Percentiles rank a stretch among this genome's conserved stretches.
These are phyloP conservation scores for Ptilonorhynchus violaceus DNA, from an alignment of 2,113 vertebrate genomes.

Conservation along the genomic window DNA sequence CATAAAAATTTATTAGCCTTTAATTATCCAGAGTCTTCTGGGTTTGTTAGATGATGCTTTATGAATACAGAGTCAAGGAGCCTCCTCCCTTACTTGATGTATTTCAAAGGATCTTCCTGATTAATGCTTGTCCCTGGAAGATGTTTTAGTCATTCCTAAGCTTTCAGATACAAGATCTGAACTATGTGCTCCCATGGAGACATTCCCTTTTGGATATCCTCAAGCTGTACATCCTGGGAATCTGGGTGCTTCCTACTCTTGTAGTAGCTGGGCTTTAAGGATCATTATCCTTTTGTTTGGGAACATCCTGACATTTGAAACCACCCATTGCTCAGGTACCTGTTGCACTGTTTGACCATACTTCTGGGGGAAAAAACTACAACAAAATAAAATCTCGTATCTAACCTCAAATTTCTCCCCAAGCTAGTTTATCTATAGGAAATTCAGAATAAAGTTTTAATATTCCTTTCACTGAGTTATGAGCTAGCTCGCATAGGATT, in stretches of 20 bases:
- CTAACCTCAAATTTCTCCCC: neutral
- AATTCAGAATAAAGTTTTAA: neutral
- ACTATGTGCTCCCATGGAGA: neutral
- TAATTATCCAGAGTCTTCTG: neutral
- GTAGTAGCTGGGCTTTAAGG: neutral
- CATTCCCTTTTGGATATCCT: neutral
- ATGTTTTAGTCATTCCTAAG: neutral
- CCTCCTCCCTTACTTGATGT: neutral
- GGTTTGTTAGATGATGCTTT: neutral
- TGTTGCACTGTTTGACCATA: neutral
- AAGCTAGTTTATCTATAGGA: neutral
- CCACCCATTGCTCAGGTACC: neutral
- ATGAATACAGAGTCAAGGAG: neutral
- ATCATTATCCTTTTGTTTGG: neutral
- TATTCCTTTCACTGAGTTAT: neutral
- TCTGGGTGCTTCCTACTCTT: neutral
- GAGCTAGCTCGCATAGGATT: neutral
- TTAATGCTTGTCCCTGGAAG: neutral
- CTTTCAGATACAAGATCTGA: neutral
- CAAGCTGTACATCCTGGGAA: neutral
- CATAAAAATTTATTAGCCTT: neutral
- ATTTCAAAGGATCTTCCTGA: neutral
- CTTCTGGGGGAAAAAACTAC: neutral
- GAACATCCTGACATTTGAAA: neutral
- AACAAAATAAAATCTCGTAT: neutral